A percentile compares a stretch with the other conserved stretches of the same genome.
Conservation (phyloP, 1,140 invertebrate species). For the Trichomalopsis sarcophagae region DNA sequence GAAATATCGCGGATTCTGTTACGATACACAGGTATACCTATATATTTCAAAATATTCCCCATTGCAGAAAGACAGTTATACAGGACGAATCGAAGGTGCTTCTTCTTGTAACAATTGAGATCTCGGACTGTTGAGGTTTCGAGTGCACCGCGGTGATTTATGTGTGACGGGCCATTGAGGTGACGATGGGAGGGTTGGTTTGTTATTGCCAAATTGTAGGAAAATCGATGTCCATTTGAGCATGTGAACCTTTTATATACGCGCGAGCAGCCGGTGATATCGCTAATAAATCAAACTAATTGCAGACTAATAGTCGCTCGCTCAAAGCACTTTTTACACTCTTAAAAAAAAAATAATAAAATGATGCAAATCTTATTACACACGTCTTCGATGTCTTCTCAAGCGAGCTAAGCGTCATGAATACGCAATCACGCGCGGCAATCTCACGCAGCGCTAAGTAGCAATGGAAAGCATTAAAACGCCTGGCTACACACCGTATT, state of each 20-base stretch:
- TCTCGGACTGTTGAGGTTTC: not conserved
- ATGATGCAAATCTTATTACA: too few species aligned
- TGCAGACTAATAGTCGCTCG: too few species aligned
- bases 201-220: not conserved
- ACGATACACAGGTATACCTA: not conserved
- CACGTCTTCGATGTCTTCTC: not conserved
- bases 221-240: not conserved
- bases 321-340: too few species aligned
- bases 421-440: not conserved
- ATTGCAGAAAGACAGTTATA: not conserved
- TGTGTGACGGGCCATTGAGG: not conserved
- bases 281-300: too few species aligned
- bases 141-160: not conserved
- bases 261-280: too few species aligned
- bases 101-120: not conserved
- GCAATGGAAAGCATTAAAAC: not conserved
- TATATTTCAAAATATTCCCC: not conserved
- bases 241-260: too few species aligned
- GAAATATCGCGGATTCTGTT: conserved; percentile 3
- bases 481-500: not conserved
- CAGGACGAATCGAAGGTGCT: not conserved
- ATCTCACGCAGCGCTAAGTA: not conserved
- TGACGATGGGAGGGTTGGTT: not conserved
- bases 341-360: too few species aligned
- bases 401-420: not conserved